Conservation (phyloP, 2,113 vertebrate genomes). For the Tapirus terrestris region DNA sequence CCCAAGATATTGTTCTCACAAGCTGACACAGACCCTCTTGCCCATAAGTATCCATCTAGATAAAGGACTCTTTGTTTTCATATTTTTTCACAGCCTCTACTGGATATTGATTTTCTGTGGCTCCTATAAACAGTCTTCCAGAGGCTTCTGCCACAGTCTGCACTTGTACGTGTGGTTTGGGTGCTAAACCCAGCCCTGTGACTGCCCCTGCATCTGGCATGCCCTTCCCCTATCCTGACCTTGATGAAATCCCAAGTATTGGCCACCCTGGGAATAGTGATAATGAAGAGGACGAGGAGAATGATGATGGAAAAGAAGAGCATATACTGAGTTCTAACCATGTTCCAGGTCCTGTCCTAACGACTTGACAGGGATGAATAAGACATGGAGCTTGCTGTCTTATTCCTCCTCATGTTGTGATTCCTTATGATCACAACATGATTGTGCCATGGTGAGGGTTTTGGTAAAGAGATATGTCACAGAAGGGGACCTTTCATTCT, state of each 20-base stretch:
- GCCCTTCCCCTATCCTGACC: not conserved
- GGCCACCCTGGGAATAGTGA: not conserved
- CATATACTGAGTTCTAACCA: not conserved
- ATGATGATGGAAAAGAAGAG: not conserved
- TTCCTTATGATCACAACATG: not conserved
- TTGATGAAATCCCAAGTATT: not conserved
- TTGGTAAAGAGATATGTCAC: not conserved
- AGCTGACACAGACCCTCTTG: conserved; percentile 69
- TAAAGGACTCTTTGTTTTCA: not conserved
- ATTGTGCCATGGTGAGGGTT: not conserved
- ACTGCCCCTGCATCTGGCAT: not conserved
- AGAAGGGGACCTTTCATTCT: not conserved
- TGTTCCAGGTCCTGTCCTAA: too few species aligned
- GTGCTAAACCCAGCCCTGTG: not conserved
- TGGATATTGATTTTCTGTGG: not conserved
- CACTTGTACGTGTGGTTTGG: not conserved
- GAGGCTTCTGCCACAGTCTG: not conserved
- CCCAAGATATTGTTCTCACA: conserved; percentile 54
- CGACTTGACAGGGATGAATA: not conserved
- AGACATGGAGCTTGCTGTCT: not conserved
- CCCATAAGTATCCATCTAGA: not conserved
- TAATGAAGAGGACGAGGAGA: not conserved
- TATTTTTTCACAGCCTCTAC: not conserved
- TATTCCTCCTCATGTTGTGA: too few species aligned
- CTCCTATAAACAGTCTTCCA: not conserved